Evolutionary conservation across 2,797 vertebrate species (phyloP).

Genomic region (Austrolebias charrua): DNA sequence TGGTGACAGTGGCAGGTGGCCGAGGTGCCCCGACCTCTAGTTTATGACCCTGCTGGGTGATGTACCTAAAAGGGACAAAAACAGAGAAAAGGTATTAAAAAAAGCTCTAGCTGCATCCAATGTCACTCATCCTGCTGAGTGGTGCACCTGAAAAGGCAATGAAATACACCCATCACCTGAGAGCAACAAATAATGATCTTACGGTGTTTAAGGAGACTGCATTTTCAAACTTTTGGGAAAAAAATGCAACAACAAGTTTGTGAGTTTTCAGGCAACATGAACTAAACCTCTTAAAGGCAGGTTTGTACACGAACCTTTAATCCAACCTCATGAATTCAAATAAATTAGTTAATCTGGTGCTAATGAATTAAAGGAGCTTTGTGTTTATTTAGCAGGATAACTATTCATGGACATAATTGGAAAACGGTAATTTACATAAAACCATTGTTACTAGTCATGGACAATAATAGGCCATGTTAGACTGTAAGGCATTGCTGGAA

Average conservation of each 20-base stretch:
- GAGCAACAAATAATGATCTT: conserved; percentile 7
- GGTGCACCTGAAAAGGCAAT: conserved; percentile 2
- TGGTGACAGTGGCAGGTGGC: conserved; percentile 84
- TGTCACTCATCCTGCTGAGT: conserved; percentile 16
- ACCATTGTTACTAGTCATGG: conserved; percentile 34
- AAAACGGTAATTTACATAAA: conserved; percentile 58
- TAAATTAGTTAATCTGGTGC: conserved; percentile 23
- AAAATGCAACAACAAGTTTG: background rate
- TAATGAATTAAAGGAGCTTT: conserved; percentile 30
- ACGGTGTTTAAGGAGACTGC: background rate
- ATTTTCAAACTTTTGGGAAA: background rate
- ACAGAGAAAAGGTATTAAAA: conserved; percentile 11
- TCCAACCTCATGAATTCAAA: conserved; percentile 21
- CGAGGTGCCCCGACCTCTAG: conserved; percentile 81
- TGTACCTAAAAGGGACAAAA: conserved; percentile 74
- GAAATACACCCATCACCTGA: background rate
- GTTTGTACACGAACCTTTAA: conserved; percentile 12
- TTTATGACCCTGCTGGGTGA: conserved; percentile 85
- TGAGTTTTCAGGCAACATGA: background rate
- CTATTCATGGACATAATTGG: conserved; percentile 60
- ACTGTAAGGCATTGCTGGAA: conserved; percentile 1
- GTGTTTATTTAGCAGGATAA: conserved; percentile 31
- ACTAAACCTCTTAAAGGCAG: conserved; percentile 1
- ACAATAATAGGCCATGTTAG: conserved; percentile 38
- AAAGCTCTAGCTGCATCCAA: conserved; percentile 12